These are phyloP conservation scores for Linyphia triangularis DNA, from an alignment of 2,888 invertebrate genomes.

Conservation along the genomic window DNA sequence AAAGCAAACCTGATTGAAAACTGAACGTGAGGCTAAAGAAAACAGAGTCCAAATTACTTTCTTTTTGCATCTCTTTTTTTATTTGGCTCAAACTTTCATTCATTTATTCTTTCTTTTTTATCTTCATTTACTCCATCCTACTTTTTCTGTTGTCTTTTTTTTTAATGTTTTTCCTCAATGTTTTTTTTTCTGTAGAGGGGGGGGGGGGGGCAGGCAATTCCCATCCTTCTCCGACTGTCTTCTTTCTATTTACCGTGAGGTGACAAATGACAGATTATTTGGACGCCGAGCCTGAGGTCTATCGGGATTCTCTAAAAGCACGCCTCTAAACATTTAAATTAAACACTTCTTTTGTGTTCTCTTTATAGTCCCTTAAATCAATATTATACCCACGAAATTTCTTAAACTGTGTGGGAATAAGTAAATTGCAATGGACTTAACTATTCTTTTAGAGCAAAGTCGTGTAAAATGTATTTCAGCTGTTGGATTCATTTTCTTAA, in stretches of 20 bases:
- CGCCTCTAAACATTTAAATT: conserved; percentile 74
- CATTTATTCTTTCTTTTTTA: conserved; percentile 56
- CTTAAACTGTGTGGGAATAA: conserved; percentile 57
- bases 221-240: conserved; percentile 61
- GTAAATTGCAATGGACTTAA: conserved; percentile 52
- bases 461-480: conserved; percentile 26
- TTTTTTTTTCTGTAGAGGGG: conserved; percentile 30
- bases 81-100: conserved; percentile 60
- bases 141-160: conserved; percentile 36
- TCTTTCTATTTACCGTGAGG: conserved; percentile 72
- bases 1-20: conserved; percentile 75
- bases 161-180: neutral
- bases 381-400: conserved; percentile 62
- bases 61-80: conserved; percentile 74
- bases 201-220: conserved; percentile 17
- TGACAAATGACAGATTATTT: conserved; percentile 75
- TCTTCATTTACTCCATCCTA: conserved; percentile 62
- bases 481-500: conserved; percentile 59
- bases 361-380: conserved; percentile 62
- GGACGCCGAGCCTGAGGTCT: conserved; percentile 44
- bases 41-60: conserved; percentile 75
- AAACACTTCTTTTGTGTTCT: conserved; percentile 57
- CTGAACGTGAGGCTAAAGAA: conserved; percentile 75
- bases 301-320: conserved; percentile 49
- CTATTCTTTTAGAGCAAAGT: conserved; percentile 57